Conservation (phyloP, 2,888 invertebrate species). For the Tolmerus cingulatus region DNA sequence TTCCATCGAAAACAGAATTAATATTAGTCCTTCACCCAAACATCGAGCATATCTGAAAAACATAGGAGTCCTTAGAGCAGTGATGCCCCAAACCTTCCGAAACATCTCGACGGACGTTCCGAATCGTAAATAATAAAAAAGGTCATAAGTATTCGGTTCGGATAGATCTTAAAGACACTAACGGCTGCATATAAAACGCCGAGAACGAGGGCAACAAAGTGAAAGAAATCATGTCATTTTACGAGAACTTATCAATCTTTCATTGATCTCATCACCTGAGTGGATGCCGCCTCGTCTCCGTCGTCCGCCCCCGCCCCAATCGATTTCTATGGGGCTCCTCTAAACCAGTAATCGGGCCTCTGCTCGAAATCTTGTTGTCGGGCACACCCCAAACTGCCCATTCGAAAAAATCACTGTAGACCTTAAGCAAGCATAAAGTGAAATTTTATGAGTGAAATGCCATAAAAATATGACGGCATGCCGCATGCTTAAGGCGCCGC, state of each 20-base stretch:
- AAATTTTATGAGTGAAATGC: constrained; percentile 14
- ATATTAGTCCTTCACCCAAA: neutral
- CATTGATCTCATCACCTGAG: neutral
- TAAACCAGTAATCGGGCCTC: neutral
- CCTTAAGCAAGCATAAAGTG: constrained; percentile 20
- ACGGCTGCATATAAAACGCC: neutral
- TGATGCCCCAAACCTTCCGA: neutral
- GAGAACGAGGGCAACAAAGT: neutral
- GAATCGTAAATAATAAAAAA: neutral
- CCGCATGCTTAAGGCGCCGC: neutral
- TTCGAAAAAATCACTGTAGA: constrained; percentile 8
- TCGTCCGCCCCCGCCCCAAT: neutral
- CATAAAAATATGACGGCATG: constrained; percentile 23
- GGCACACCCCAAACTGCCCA: neutral
- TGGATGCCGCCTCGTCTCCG: neutral
- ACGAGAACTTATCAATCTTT: constrained; percentile 4
- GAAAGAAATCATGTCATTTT: neutral
- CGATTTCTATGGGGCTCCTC: neutral
- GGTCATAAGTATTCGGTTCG: neutral
- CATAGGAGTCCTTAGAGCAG: neutral
- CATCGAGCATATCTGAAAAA: neutral
- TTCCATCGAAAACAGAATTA: neutral
- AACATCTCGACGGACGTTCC: neutral
- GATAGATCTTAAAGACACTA: neutral
- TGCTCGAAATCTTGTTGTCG: neutral